These are phyloP conservation scores for Prunella fulvescens DNA, from an alignment of 2,113 vertebrate species.

Conservation along the genomic window DNA sequence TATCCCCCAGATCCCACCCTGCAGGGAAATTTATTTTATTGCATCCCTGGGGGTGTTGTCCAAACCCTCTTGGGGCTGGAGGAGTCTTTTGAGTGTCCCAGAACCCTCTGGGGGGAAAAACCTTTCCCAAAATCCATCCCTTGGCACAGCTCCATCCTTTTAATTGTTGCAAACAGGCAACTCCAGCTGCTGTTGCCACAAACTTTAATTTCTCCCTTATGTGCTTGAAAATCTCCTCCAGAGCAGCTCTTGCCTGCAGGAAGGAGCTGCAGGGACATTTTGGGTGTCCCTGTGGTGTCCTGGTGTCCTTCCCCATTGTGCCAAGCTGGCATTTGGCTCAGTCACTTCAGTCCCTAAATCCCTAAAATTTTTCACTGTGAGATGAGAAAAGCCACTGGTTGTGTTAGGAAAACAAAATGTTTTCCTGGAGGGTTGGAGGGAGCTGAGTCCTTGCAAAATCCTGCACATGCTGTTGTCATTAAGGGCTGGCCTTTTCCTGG, in stretches of 20 bases:
- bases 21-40: neutral
- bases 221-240: neutral
- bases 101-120: neutral
- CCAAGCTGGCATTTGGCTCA: neutral
- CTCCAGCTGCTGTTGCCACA: neutral
- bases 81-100: neutral
- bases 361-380: neutral
- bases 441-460: no score
- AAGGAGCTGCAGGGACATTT: neutral
- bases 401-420: no score
- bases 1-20: neutral
- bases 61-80: neutral
- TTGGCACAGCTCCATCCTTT: neutral
- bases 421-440: neutral
- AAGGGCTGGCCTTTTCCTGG: no score
- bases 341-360: neutral
- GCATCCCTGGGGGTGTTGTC: rapidly evolving
- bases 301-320: neutral
- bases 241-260: neutral
- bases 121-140: neutral
- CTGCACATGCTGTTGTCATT: no score
- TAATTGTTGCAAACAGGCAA: neutral
- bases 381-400: no score
- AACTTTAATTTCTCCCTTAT: neutral
- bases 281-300: neutral